Percentiles rank a stretch among this genome's conserved stretches.
phyloP scores from a whole-genome alignment of 2,113 vertebrate species.

The Felis chaus region DNA sequence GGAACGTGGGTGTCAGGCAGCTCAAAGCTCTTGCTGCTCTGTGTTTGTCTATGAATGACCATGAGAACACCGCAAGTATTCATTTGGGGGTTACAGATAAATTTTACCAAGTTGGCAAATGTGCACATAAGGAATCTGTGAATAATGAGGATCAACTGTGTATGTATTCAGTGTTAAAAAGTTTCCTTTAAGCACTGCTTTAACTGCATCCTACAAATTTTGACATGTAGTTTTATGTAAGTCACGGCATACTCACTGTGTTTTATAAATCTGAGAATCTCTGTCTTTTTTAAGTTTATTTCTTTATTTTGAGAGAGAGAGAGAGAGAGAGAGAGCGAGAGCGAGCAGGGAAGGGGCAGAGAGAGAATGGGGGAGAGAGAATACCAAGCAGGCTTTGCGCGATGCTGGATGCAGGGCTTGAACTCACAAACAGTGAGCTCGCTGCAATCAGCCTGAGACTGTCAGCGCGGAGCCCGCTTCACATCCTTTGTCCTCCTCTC shows the following conservation, averaged over 20 bases:
- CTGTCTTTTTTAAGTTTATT: too few relatives aligned
- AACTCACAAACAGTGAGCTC: too few relatives aligned
- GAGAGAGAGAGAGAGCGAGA: too few relatives aligned
- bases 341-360: too few relatives aligned
- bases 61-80: not conserved
- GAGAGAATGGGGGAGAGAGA: too few relatives aligned
- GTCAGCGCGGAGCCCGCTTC: too few relatives aligned
- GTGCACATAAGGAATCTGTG: not conserved
- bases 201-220: not conserved
- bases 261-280: not conserved
- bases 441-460: too few relatives aligned
- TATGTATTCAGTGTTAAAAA: not conserved
- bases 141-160: not conserved
- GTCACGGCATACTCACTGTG: not conserved
- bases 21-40: not conserved
- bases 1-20: not conserved
- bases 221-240: conserved; percentile 42
- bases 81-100: not conserved
- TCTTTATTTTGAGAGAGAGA: too few relatives aligned
- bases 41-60: not conserved
- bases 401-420: too few relatives aligned
- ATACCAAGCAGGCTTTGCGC: too few relatives aligned
- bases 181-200: not conserved
- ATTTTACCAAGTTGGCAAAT: conserved; percentile 40
- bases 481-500: too few relatives aligned